phyloP scores from a whole-genome alignment of 2,888 invertebrate genomes.

The Nyleta sp. region DNA sequence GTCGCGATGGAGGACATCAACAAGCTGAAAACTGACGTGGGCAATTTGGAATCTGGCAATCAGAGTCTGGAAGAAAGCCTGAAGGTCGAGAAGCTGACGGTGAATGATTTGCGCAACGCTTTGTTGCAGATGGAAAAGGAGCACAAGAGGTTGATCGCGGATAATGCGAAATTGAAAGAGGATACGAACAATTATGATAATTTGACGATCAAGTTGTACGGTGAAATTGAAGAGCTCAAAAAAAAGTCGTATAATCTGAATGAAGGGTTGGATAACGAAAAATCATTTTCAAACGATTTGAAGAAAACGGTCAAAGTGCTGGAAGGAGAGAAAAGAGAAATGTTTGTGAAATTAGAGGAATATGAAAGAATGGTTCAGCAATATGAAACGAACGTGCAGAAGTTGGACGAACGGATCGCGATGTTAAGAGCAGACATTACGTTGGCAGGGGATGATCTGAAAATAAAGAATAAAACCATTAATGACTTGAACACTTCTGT shows the following conservation, averaged over 20 bases:
- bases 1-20: constrained; percentile 42
- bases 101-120: constrained; percentile 25
- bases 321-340: constrained; percentile 15
- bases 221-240: constrained; percentile 18
- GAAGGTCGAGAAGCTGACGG: constrained; percentile 50
- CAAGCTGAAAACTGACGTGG: constrained; percentile 32
- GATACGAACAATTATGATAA: constrained; percentile 31
- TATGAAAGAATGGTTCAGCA: constrained; percentile 9
- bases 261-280: constrained; percentile 23
- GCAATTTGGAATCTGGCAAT: constrained; percentile 14
- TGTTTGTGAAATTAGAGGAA: neutral
- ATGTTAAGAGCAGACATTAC: neutral
- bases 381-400: constrained; percentile 5
- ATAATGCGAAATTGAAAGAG: constrained; percentile 20
- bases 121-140: constrained; percentile 37
- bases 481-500: constrained; percentile 4
- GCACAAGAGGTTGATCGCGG: constrained; percentile 10
- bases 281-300: neutral
- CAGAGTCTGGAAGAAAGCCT: constrained; percentile 57
- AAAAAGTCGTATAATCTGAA: constrained; percentile 1
- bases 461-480: constrained; percentile 3
- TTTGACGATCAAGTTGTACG: constrained; percentile 25
- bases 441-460: constrained; percentile 7
- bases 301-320: neutral
- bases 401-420: constrained; percentile 17